Evolutionary conservation across 1,140 invertebrate genomes (phyloP).

Genomic region (Teleogryllus occipitalis): DNA sequence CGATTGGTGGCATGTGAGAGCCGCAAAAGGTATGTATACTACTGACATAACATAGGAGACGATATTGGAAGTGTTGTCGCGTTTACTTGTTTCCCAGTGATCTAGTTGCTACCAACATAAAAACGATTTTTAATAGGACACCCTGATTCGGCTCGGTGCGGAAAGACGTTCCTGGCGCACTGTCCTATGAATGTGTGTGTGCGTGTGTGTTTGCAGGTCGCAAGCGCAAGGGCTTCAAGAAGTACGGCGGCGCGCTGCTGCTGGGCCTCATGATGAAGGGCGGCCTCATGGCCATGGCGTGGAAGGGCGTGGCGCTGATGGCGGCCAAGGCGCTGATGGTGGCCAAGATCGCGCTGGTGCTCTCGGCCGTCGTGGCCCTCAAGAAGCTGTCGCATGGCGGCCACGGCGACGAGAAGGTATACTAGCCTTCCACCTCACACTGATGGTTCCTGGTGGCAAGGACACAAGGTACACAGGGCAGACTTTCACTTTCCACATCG

Average conservation of each 20-base stretch:
- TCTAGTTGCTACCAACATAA: too few species aligned
- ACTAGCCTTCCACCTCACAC: neutral
- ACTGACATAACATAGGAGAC: too few species aligned
- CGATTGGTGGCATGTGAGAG: too few species aligned
- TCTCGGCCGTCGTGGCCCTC: slow-evolving; percentile 64
- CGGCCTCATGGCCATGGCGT: slow-evolving; percentile 59
- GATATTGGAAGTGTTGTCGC: too few species aligned
- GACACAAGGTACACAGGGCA: neutral
- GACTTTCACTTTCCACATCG: neutral
- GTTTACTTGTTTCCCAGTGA: too few species aligned
- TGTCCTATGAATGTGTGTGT: too few species aligned
- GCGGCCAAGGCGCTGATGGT: slow-evolving; percentile 66
- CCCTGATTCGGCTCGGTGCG: too few species aligned
- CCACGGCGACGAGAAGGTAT: slow-evolving; percentile 50
- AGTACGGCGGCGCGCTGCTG: slow-evolving; percentile 47
- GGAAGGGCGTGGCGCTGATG: slow-evolving; percentile 62
- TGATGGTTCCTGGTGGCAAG: neutral
- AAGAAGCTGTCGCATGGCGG: slow-evolving; percentile 56
- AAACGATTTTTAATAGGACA: too few species aligned
- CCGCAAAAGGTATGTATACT: too few species aligned
- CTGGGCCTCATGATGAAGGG: slow-evolving; percentile 57
- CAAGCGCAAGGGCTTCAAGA: slow-evolving; percentile 39
- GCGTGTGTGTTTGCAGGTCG: slow-evolving; percentile 38
- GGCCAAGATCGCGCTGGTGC: slow-evolving; percentile 63
- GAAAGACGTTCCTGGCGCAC: too few species aligned